phyloP scores from a whole-genome alignment of 2,113 vertebrate genomes.

The Neotoma lepida region DNA sequence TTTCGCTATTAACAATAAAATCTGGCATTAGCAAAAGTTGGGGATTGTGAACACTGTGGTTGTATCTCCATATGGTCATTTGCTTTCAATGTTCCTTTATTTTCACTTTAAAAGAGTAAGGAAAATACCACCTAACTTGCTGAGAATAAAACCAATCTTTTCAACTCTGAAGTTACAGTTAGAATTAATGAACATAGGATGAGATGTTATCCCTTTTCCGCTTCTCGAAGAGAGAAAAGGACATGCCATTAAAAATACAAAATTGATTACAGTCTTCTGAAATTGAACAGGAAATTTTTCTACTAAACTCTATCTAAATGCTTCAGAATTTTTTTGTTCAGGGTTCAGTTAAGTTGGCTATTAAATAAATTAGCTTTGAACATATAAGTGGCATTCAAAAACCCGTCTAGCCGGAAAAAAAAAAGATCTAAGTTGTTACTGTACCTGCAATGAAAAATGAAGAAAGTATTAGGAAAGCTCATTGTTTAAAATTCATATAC shows the following conservation, averaged over 20 bases:
- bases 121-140: slow-evolving; percentile 46
- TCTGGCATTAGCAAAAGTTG: slow-evolving; percentile 66
- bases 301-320: slow-evolving; percentile 68
- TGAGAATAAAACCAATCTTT: slow-evolving; percentile 64
- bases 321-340: slow-evolving; percentile 68
- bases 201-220: slow-evolving; percentile 71
- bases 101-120: slow-evolving; percentile 64
- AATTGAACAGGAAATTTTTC: slow-evolving; percentile 76
- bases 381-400: slow-evolving; percentile 78
- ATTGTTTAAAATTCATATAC: slow-evolving; percentile 61
- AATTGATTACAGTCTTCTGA: slow-evolving; percentile 70
- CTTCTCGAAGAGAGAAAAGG: slow-evolving; percentile 69
- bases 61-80: slow-evolving; percentile 59
- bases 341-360: slow-evolving; percentile 66
- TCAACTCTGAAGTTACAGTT: slow-evolving; percentile 67
- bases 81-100: slow-evolving; percentile 54
- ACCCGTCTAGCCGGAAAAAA: slow-evolving; percentile 64
- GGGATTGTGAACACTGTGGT: slow-evolving; percentile 15
- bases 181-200: slow-evolving; percentile 72
- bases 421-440: slow-evolving; percentile 64
- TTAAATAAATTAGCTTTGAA: slow-evolving; percentile 77
- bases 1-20: slow-evolving; percentile 44
- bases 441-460: slow-evolving; percentile 62
- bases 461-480: slow-evolving; percentile 56
- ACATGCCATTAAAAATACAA: slow-evolving; percentile 73